Percentiles rank a stretch among this genome's conserved stretches.
These are phyloP conservation scores for Mya arenaria DNA, from an alignment of 1,140 invertebrate species.

Conservation along the genomic window DNA sequence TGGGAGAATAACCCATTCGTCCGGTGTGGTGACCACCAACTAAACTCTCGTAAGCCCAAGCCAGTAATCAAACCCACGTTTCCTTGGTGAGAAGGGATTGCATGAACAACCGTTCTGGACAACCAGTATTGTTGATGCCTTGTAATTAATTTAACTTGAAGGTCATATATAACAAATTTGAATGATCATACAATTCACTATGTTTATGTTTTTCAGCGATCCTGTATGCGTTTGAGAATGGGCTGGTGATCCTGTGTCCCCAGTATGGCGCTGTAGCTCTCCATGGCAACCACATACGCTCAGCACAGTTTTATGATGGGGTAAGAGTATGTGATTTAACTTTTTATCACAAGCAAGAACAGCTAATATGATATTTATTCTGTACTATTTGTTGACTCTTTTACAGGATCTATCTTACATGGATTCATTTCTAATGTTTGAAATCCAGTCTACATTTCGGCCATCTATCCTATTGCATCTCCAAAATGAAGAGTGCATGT, in stretches of 20 bases:
- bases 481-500: not conserved
- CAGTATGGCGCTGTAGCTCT: constrained; percentile 66
- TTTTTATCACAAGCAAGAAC: not conserved
- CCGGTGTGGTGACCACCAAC: no score
- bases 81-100: no score
- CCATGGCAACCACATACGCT: constrained; percentile 60
- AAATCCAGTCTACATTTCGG: not conserved
- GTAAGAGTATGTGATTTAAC: constrained; percentile 57
- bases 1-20: no score
- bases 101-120: no score
- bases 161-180: no score
- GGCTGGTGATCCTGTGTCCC: constrained; percentile 56
- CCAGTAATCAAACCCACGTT: no score
- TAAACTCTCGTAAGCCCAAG: no score
- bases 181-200: not conserved
- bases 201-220: constrained; percentile 61
- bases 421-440: not conserved
- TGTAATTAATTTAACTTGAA: no score
- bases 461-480: not conserved
- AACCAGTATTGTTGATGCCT: no score
- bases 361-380: no score
- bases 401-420: not conserved
- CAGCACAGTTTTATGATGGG: constrained; percentile 74
- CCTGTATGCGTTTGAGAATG: constrained; percentile 69
- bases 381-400: no score